Evolutionary conservation across 2,888 invertebrate genomes (phyloP), one percentile per base, ranked within the genome.

Genomic region (Acanthosepion lycidas): DNA sequence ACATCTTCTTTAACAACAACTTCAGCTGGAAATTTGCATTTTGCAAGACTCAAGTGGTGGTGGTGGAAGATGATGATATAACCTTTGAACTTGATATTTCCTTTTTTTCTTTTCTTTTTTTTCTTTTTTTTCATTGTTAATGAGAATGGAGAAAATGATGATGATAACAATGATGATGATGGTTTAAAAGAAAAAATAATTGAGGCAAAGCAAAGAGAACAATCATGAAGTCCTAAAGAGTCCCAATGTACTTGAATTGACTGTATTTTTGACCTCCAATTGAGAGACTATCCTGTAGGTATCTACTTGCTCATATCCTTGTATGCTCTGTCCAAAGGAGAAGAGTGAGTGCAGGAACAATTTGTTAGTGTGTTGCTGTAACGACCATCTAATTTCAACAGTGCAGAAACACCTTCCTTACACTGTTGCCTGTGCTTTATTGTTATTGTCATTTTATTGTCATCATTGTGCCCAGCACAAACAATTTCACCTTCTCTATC

Each of bases 1-100:
- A n/a, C n/a, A n/a, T n/a, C n/a, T 95, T 96, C 96, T 96, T 96
- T 96, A 95, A 96, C 96, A 0, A 42, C 12, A n/a, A 94, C 92
- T 95, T 94, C 96, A 98, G 97, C 98, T 99, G 98, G 99, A 99
- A 98, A 99, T 99, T 96, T 99, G 99, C 95, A 98, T 99, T 92
- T 94, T 96, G 94, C 95, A 95, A 94, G 96, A 96, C 51, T 95
- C 96, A 64, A 95, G 95, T 92, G 95, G 95, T 51, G n/a, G 92
- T 42, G 64, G 48, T n/a, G 64, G 94, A 59, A 51, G 51, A 91
- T 55, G 91, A 92, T 92, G 48, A 6, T 28, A 49, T 49, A 92
- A 51, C 51, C 48, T 92, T 42, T 55, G 55, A 91, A 94, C 33
- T 55, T 92, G 92, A 92, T 92, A 48, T 49, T 48, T 48, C 6